Evolutionary conservation across 2,888 invertebrate genomes (phyloP).

Genomic region (Kuschelorhynchus macadamiae): DNA sequence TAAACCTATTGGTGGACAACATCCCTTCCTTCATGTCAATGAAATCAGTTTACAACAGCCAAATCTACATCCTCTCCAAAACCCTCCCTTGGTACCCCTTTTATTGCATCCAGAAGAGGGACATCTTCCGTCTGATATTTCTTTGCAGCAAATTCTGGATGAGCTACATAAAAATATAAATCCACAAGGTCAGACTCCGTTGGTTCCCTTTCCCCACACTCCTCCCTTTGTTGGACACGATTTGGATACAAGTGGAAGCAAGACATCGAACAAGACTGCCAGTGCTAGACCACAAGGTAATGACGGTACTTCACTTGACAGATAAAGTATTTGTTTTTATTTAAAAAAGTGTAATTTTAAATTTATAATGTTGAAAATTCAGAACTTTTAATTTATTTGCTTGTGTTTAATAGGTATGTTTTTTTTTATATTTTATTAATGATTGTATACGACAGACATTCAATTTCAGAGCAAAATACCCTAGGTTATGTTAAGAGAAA

Average conservation of each 20-base stretch:
- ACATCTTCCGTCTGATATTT: conserved; percentile 58
- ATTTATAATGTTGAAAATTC: no score
- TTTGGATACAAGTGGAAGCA: conserved; percentile 22
- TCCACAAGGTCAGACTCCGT: conserved; percentile 48
- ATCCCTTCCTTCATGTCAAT: conserved; percentile 2
- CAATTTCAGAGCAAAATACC: no score
- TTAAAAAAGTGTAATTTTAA: no score
- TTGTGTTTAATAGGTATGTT: not conserved
- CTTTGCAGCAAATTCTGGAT: conserved; percentile 64
- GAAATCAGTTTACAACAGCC: not conserved
- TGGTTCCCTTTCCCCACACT: conserved; percentile 41
- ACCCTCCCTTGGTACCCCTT: conserved; percentile 58
- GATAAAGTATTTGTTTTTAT: no score
- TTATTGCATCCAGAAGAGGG: not conserved
- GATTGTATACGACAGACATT: not conserved
- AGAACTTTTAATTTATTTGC: no score
- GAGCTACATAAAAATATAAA: conserved; percentile 64
- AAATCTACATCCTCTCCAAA: conserved; percentile 41
- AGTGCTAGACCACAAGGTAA: conserved; percentile 29
- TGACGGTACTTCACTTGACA: conserved; percentile 11
- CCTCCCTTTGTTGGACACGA: conserved; percentile 34
- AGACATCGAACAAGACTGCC: conserved; percentile 21
- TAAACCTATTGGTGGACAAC: conserved; percentile 42
- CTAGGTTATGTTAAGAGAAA: no score
- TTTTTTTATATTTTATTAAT: not conserved